Percentiles rank a stretch among this genome's conserved stretches.
These are phyloP conservation scores for Styela plicata DNA, from an alignment of 23 tunicate species.

Conservation along the genomic window DNA sequence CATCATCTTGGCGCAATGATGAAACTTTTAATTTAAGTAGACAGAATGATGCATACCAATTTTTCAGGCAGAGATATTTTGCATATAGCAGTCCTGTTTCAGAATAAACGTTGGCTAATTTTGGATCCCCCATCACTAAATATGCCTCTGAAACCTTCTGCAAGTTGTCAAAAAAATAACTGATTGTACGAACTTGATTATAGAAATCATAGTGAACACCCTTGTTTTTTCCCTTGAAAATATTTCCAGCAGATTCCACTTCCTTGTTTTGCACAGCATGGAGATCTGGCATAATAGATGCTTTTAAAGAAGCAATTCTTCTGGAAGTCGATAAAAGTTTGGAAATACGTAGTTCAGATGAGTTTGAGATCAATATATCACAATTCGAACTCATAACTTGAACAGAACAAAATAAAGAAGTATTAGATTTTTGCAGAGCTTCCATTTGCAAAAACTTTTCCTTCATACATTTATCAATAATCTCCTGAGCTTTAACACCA, in stretches of 20 bases:
- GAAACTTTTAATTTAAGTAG: neutral
- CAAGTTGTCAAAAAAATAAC: neutral
- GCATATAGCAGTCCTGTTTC: neutral
- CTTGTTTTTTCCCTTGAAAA: neutral
- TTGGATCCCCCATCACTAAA: slow-evolving; percentile 7
- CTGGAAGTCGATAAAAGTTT: neutral
- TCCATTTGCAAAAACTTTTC: slow-evolving; percentile 6
- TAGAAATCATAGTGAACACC: neutral
- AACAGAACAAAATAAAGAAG: neutral
- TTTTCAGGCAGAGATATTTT: slow-evolving; percentile 5
- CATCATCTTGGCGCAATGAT: neutral
- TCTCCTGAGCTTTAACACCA: neutral
- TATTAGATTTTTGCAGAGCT: neutral
- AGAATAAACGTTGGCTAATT: neutral
- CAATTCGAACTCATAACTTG: neutral
- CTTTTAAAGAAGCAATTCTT: neutral
- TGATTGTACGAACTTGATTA: neutral
- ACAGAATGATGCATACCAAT: slow-evolving; percentile 2
- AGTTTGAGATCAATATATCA: neutral
- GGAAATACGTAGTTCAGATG: neutral
- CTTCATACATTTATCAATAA: slow-evolving; percentile 10
- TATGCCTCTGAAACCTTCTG: neutral
- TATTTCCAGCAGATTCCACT: neutral
- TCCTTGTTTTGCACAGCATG: neutral
- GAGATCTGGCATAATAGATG: neutral